Percentiles rank a stretch among this genome's conserved stretches.
phyloP scores from a whole-genome alignment of 1,140 invertebrate species.

The Chrysomallon squamiferum region DNA sequence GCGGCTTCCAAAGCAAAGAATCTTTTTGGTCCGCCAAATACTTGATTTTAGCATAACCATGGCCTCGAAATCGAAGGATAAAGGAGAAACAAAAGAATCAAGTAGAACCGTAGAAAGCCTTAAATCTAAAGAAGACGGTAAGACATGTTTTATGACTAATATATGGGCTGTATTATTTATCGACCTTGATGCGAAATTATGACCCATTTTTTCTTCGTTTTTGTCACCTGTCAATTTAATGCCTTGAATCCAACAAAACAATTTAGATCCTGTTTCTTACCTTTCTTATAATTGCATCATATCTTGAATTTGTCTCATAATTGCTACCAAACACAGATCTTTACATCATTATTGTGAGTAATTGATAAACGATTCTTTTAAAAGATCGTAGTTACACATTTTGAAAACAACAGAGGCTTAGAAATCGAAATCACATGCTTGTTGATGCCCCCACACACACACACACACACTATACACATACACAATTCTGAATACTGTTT shows the following conservation, averaged over 20 bases:
- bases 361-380: too few relatives aligned
- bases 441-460: too few relatives aligned
- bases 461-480: too few relatives aligned
- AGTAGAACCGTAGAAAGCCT: constrained; percentile 1
- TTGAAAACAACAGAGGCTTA: too few relatives aligned
- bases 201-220: not conserved
- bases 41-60: not conserved
- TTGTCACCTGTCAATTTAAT: constrained; percentile 2
- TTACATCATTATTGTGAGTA: too few relatives aligned
- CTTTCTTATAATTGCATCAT: not conserved
- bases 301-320: not conserved
- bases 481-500: too few relatives aligned
- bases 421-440: too few relatives aligned
- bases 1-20: constrained; percentile 3
- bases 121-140: constrained; percentile 3
- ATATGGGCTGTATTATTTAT: not conserved
- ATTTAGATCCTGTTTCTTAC: not conserved
- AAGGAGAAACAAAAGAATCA: not conserved
- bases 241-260: not conserved
- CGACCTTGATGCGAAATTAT: not conserved
- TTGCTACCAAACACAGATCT: too few relatives aligned
- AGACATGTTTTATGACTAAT: not conserved
- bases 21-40: not conserved
- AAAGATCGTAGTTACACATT: too few relatives aligned
- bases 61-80: constrained; percentile 1